Evolutionary conservation across 2,888 invertebrate species (phyloP), one percentile per base, ranked within the genome.

Genomic region (Drosophila koepferae): DNA sequence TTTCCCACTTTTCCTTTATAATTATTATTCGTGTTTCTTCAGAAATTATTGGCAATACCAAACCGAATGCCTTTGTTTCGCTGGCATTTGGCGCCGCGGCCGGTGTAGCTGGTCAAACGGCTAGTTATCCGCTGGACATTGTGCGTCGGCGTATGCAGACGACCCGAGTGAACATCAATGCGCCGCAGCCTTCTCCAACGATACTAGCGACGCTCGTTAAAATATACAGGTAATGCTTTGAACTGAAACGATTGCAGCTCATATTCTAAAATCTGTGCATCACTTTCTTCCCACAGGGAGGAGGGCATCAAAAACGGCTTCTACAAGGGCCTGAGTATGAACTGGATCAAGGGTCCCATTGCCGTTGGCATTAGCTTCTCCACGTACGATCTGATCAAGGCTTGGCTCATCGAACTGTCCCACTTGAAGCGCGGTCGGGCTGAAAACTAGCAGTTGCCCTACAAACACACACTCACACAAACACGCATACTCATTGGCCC

Each of bases 281-380:
- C 38, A 12, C 40, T n/a, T 41, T 2, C 3, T 43, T n/a, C 82
- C 93, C 93, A 55, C 94, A 97, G 97, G 65, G 95, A 96, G 80
- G 99, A 99, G 93, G 99, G 99, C 38, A 92, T 97, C 34, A 95
- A 95, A 92, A 95, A 95, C 59, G 99, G 99, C 0, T 96, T 99
- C 92, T 99, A 97, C 94, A 99, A 99, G 93, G 99, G 99, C 0
- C 95, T 99, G n/a, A 98, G 98, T 86, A 98, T 99, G 98, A 99
- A 99, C 94, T 99, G 99, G 99, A 96, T 99, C 61, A 97, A 97
- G 92, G 97, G 97, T 0, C 97, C 97, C 9, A 96, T 97, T 60
- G 97, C 97, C 0, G 97, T 97, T 12, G 99, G 99, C 67, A 98
- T 99, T 88, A 99, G 99, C 89, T 99, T 99, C 94, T 97, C 98